phyloP scores from a whole-genome alignment of 2,113 vertebrate species.

The Lontra canadensis region DNA sequence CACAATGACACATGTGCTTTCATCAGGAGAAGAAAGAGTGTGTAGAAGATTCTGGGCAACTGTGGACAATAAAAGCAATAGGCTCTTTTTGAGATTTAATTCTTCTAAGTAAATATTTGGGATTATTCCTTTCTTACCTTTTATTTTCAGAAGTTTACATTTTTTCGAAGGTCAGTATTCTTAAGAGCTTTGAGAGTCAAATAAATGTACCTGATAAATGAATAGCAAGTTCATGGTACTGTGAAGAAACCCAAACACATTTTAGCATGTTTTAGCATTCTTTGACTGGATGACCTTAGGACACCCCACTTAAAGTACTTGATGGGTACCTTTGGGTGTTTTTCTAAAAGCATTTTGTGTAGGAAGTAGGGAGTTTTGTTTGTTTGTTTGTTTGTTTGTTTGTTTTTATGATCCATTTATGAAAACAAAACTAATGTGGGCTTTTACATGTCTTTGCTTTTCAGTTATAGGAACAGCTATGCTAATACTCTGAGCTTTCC shows the following conservation, averaged over 20 bases:
- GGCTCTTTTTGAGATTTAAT: background rate
- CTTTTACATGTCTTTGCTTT: background rate
- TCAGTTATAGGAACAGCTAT: background rate
- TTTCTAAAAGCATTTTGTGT: background rate
- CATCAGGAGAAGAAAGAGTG: background rate
- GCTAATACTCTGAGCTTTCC: background rate
- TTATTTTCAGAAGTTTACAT: background rate
- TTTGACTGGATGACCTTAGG: background rate
- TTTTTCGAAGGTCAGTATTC: background rate
- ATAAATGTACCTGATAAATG: background rate
- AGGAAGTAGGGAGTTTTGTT: background rate
- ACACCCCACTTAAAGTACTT: background rate
- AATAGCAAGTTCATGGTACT: background rate
- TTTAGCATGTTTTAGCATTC: background rate
- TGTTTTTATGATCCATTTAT: slow-evolving; percentile 1
- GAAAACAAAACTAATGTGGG: background rate
- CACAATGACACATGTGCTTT: background rate
- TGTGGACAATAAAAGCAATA: background rate
- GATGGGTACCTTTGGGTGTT: background rate
- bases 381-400: background rate
- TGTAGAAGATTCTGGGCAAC: background rate
- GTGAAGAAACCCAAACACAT: background rate
- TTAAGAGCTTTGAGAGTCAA: slow-evolving; percentile 12
- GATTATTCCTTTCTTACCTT: background rate
- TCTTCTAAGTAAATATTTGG: background rate